Evolutionary conservation across 1,140 invertebrate genomes (phyloP).

Genomic region (Brachionus angularis): DNA sequence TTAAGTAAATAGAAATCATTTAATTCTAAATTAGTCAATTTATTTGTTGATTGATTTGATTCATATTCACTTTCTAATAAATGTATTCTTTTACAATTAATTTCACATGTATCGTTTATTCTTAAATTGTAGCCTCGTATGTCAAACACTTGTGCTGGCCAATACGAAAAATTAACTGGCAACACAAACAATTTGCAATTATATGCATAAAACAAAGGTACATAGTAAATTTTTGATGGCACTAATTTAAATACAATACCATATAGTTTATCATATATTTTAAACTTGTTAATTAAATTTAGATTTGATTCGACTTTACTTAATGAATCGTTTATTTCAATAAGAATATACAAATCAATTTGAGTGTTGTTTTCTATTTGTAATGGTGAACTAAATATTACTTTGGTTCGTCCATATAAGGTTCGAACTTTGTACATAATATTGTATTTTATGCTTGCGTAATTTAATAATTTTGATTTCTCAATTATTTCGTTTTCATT

Average conservation of each 20-base stretch:
- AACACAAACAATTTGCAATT: slow-evolving; percentile 22
- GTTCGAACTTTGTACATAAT: slow-evolving; percentile 37
- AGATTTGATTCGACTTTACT: background rate
- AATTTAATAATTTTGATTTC: background rate
- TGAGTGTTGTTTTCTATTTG: slow-evolving; percentile 43
- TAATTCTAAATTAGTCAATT: background rate
- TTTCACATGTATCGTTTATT: slow-evolving; percentile 1
- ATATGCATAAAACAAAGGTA: slow-evolving; percentile 32
- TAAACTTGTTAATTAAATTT: background rate
- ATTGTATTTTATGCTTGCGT: slow-evolving; percentile 24
- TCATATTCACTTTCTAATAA: background rate
- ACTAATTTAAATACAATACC: slow-evolving; percentile 2
- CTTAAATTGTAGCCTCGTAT: slow-evolving; percentile 33
- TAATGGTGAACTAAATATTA: slow-evolving; percentile 28
- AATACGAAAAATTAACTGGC: background rate
- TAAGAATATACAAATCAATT: slow-evolving; percentile 1
- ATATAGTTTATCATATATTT: background rate
- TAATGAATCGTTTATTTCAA: background rate
- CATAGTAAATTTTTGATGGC: slow-evolving; percentile 32
- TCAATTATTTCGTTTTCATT: too few species aligned
- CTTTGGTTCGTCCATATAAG: slow-evolving; percentile 9
- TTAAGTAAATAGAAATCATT: slow-evolving; percentile 18
- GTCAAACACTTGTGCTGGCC: slow-evolving; percentile 26
- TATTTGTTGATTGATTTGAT: background rate
- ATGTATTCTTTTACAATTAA: background rate